Evolutionary conservation across 2,888 invertebrate species (phyloP).

Genomic region (Trachelus iudaicus): DNA sequence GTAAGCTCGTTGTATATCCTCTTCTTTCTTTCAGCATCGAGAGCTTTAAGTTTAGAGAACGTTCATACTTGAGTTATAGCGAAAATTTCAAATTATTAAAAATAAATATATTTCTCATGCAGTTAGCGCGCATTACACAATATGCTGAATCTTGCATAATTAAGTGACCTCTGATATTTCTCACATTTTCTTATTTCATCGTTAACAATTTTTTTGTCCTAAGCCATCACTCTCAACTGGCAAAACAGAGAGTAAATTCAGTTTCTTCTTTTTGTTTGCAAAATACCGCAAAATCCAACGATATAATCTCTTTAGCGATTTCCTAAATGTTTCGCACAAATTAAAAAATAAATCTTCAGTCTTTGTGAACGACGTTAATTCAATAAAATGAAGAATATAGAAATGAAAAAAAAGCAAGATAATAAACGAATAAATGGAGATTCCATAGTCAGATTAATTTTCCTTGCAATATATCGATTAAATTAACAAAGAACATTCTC

Average conservation of each 20-base stretch:
- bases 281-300: not conserved
- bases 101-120: conserved; percentile 51
- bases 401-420: not conserved
- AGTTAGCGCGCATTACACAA: conserved; percentile 39
- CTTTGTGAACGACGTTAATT: not conserved
- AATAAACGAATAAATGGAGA: not conserved
- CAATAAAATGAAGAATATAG: not conserved
- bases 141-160: not conserved
- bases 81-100: conserved; percentile 49
- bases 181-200: not conserved
- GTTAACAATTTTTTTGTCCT: not conserved
- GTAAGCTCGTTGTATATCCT: not conserved
- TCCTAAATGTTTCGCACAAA: not conserved
- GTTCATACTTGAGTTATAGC: conserved; percentile 13
- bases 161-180: not conserved
- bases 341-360: not conserved
- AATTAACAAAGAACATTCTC: not conserved
- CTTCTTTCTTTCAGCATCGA: not conserved
- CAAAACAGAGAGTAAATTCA: not conserved
- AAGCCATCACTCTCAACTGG: not conserved
- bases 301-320: not conserved
- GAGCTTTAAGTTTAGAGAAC: not conserved
- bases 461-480: not conserved
- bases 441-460: not conserved
- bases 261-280: not conserved